Conservation (phyloP, 2,888 invertebrate genomes). For the Slavum lentiscoides region DNA sequence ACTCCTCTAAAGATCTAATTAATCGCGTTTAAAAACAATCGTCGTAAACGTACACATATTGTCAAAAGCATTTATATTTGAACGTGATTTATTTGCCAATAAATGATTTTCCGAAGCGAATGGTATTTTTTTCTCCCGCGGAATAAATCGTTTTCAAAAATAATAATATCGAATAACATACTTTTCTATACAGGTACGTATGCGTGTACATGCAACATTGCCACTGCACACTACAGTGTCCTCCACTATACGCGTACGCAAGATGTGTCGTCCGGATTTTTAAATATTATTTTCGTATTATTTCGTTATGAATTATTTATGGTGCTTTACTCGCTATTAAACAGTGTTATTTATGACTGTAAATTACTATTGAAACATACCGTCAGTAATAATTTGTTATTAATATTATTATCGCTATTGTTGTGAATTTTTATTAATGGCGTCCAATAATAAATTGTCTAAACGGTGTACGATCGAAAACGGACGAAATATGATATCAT, state of each 20-base stretch:
- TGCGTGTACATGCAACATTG: too few species aligned
- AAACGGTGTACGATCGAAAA: background rate
- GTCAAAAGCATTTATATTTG: background rate
- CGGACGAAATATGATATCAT: background rate
- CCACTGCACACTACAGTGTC: too few species aligned
- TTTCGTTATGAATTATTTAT: slow-evolving; percentile 2
- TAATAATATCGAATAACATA: background rate
- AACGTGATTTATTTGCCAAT: slow-evolving; percentile 21
- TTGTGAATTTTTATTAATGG: slow-evolving; percentile 24
- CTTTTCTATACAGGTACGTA: background rate
- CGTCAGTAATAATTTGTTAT: background rate
- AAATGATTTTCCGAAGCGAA: background rate
- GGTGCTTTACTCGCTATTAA: background rate
- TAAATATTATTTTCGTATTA: slow-evolving; percentile 16
- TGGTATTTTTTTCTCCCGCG: background rate
- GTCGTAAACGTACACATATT: too few species aligned
- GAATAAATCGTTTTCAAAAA: slow-evolving; percentile 27
- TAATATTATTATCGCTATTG: slow-evolving; percentile 22
- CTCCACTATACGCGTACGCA: background rate
- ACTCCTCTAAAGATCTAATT: too few species aligned
- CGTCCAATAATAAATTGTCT: slow-evolving; percentile 1
- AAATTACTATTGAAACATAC: background rate
- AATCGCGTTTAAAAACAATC: too few species aligned
- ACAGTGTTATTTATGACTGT: slow-evolving; percentile 12
- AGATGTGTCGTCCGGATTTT: background rate